These are phyloP conservation scores for Rhagoletis pomonella DNA, from an alignment of 1,140 invertebrate species.

Conservation along the genomic window DNA sequence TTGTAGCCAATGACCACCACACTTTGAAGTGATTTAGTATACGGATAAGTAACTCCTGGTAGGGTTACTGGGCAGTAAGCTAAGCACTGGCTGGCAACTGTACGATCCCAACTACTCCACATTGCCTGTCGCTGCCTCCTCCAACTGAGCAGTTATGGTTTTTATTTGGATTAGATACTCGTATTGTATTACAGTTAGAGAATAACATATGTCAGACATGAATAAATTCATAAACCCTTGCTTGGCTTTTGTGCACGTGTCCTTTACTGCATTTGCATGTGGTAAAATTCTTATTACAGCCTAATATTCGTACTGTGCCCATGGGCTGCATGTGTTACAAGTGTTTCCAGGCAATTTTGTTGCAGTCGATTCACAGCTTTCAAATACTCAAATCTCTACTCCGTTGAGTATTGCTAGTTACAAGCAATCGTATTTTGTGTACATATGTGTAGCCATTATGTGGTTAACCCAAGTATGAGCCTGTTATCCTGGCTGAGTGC, in stretches of 20 bases:
- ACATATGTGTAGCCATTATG: background rate
- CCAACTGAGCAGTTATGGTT: background rate
- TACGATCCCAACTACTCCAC: background rate
- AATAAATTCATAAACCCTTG: no score
- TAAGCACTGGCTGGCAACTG: background rate
- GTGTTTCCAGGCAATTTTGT: slow-evolving; percentile 36
- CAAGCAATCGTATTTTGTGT: slow-evolving; percentile 4
- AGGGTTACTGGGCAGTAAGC: background rate
- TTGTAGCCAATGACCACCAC: slow-evolving; percentile 14
- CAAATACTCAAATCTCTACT: slow-evolving; percentile 26
- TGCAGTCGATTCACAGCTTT: slow-evolving; percentile 42
- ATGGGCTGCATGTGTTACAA: background rate
- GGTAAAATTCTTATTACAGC: background rate
- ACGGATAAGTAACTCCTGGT: background rate
- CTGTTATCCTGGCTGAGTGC: slow-evolving; percentile 29
- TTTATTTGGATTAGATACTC: slow-evolving; percentile 14
- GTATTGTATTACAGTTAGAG: no score
- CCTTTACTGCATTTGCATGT: background rate
- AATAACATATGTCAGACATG: no score
- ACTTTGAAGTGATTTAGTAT: slow-evolving; percentile 2
- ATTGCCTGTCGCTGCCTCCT: background rate
- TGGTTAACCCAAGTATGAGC: slow-evolving; percentile 15
- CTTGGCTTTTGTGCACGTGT: no score
- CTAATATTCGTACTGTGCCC: background rate
- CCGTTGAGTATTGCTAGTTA: slow-evolving; percentile 26